Evolutionary conservation across 2,113 vertebrate genomes (phyloP), one percentile per base, ranked within the genome.

Genomic region (Scomber scombrus): DNA sequence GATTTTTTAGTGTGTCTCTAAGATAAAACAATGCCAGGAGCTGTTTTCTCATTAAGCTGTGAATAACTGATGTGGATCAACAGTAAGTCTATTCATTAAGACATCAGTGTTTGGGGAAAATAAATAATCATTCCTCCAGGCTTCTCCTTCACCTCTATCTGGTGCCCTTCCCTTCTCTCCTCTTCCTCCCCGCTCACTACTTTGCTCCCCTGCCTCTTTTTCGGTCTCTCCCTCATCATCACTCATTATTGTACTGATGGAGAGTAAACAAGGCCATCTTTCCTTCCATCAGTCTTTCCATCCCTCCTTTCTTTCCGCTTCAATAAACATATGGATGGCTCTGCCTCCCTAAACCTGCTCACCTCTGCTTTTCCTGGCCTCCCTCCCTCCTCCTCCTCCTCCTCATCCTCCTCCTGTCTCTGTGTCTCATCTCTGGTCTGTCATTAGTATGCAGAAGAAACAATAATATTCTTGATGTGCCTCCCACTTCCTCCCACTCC

Each of bases 401-500:
- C 34, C 34, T 40, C 34, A 1, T 7, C 71, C 63, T 72, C 46
- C 16, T 52, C 15, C 45, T 13, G 12, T 57, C 75, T 75, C 54
- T 23, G 13, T 4, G 57, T 71, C 78, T 74, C 64, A 52, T 90
- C 77, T 70, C 54, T 55, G 56, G 5, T 62, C 56, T 63, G 46
- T 79, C 74, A 86, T 85, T 87, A 84, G 78, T 64, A 87, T 89
- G 80, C 90, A 85, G 69, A 71, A 40, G 75, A 73, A 87, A 85
- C 71, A 67, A 50, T 75, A 70, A 87, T 75, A 87, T 80, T 7
- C 63, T 87, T 31, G 57, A 73, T 67, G 51, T 75, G 54, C 40
- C 85, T 84, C 77, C 80, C 74, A 79, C 74, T 40, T 76, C 4
- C 75, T 67, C 12, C 18, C 40, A 19, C 65, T 78, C 51, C 63